phyloP scores from a whole-genome alignment of 2,888 invertebrate genomes.

The Carpatolechia fugitivella region DNA sequence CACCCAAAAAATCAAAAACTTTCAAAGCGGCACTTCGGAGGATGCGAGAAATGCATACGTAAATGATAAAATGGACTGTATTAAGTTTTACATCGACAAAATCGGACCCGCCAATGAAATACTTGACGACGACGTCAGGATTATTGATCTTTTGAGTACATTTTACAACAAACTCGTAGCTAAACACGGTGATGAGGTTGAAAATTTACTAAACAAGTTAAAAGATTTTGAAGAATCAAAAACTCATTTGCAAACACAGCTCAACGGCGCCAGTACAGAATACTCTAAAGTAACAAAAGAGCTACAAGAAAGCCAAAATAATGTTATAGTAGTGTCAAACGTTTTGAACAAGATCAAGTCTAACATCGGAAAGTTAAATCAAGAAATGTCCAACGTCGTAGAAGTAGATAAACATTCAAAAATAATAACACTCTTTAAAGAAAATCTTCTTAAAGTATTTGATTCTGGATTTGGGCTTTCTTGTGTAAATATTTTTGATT shows the following conservation, averaged over 20 bases:
- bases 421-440: slow-evolving; percentile 41
- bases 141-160: slow-evolving; percentile 62
- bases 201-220: slow-evolving; percentile 59
- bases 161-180: slow-evolving; percentile 49
- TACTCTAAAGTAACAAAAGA: slow-evolving; percentile 38
- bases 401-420: slow-evolving; percentile 28
- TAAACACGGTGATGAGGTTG: slow-evolving; percentile 56
- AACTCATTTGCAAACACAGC: slow-evolving; percentile 37
- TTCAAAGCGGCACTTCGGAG: slow-evolving; percentile 29
- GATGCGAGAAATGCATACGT: slow-evolving; percentile 40
- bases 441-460: slow-evolving; percentile 44
- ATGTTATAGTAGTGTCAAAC: slow-evolving; percentile 34
- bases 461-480: slow-evolving; percentile 49
- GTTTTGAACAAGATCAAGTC: slow-evolving; percentile 39
- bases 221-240: slow-evolving; percentile 52
- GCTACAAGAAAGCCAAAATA: slow-evolving; percentile 41
- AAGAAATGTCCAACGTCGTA: slow-evolving; percentile 25
- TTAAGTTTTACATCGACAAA: slow-evolving; percentile 53
- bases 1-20: slow-evolving; percentile 37
- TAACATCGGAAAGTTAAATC: slow-evolving; percentile 36
- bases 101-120: slow-evolving; percentile 43
- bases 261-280: slow-evolving; percentile 34
- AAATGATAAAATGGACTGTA: slow-evolving; percentile 57
- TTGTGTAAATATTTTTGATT: slow-evolving; percentile 43
- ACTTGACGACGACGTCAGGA: slow-evolving; percentile 42